Evolutionary conservation across 2,797 vertebrate species (phyloP), one percentile per base, ranked within the genome.

Genomic region (Sebastes steindachneri): DNA sequence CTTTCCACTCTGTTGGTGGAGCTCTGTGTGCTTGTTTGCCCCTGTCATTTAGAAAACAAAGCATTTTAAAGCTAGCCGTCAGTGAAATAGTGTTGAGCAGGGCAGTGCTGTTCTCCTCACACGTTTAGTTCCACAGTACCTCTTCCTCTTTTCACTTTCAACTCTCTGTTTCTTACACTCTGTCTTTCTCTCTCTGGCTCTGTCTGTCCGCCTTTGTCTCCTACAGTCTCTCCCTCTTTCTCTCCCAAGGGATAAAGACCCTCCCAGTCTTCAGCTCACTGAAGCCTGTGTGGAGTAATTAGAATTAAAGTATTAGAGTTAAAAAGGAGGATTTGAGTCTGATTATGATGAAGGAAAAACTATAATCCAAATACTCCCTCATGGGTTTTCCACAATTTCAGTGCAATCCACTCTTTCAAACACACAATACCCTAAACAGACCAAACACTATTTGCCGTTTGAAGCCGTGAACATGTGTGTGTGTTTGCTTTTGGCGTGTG

Each of bases 301-400:
- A 91, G 85, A 92, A 93, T 93, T 92, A 93, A 93, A 92, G 93
- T 89, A 91, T 94, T 93, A 92, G 82, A 91, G 85, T 90, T 92
- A 83, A 91, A 94, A 88, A 83, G 86, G 83, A 86, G 90, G 91
- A 93, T 94, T 93, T 92, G 77, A 75, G 86, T 60, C 76, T 88
- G 86, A 91, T 94, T 92, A 90, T 75, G 87, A 89, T 88, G 83
- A 91, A 88, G 84, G 82, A 75, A 90, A 75, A 88, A 91, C 55
- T 81, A 76, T 90, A 89, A 92, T 93, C 87, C 90, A 89, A 90
- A 88, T 63, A 85, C 58, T 88, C 81, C 79, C 86, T 79, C 8
- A 11, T 73, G 86, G 86, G 80, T 76, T 90, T 51, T 51, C 59
- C 72, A 68, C 68, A 60, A 81, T 63, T 74, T 79, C 28, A 60